Conservation (phyloP, 1,140 invertebrate species). For the Heliconius himera region DNA sequence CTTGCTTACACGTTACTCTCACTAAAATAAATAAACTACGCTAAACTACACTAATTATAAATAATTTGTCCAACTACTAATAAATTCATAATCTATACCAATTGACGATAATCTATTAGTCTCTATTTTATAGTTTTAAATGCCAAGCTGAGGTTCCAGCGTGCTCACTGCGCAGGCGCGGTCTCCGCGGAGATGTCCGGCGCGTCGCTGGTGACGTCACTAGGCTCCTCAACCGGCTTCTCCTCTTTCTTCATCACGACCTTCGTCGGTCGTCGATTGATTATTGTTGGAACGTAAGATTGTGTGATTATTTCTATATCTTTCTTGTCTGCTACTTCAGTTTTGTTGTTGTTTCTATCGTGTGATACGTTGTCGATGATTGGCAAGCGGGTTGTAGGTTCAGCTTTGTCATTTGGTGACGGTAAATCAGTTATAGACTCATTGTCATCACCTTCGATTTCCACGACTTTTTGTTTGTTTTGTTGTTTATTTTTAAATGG, state of each 20-base stretch:
- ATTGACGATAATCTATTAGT: conserved; percentile 74
- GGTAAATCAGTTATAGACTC: conserved; percentile 68
- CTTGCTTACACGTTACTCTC: conserved; percentile 74
- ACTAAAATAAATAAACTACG: conserved; percentile 80
- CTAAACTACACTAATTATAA: conserved; percentile 68
- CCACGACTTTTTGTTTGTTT: conserved; percentile 62
- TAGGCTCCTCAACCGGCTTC: conserved; percentile 39
- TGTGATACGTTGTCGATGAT: conserved; percentile 72
- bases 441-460: conserved; percentile 71
- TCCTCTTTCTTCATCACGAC: conserved; percentile 64
- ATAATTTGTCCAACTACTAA: conserved; percentile 77
- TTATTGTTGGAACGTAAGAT: conserved; percentile 71
- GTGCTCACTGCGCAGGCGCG: conserved; percentile 50
- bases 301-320: conserved; percentile 75
- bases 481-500: conserved; percentile 60
- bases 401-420: conserved; percentile 67
- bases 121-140: conserved; percentile 78
- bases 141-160: conserved; percentile 69
- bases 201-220: conserved; percentile 33
- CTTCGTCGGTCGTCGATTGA: conserved; percentile 61
- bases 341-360: conserved; percentile 53
- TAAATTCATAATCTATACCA: conserved; percentile 58
- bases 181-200: conserved; percentile 23
- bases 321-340: conserved; percentile 58
- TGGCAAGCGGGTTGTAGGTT: conserved; percentile 70